Conservation (phyloP, 2,797 vertebrate genomes). For the Anniella stebbinsi region DNA sequence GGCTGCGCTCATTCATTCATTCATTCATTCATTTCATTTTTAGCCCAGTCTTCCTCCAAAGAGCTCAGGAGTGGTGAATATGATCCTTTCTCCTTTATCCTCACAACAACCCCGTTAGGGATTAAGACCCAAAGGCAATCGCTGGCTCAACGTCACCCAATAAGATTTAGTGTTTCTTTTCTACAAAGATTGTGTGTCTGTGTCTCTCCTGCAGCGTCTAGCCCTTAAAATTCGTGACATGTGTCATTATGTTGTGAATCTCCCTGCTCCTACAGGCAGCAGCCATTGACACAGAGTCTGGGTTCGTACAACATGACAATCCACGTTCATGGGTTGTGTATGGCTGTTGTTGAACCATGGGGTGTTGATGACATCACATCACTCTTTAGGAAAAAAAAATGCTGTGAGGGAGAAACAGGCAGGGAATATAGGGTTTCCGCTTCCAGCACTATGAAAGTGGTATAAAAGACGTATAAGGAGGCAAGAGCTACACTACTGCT, state of each 20-base stretch:
- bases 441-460: neutral
- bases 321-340: no score
- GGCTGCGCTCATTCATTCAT: neutral
- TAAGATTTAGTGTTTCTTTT: neutral
- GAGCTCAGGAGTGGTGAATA: neutral
- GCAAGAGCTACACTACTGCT: no score
- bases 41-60: neutral
- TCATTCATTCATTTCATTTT: neutral
- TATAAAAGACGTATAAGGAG: no score
- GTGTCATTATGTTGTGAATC: no score
- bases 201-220: neutral
- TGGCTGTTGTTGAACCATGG: no score
- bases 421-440: neutral
- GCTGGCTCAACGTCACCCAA: neutral
- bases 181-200: neutral
- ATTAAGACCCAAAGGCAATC: neutral
- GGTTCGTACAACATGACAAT: no score
- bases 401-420: neutral
- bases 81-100: neutral
- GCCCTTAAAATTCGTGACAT: no score
- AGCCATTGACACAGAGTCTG: no score
- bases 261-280: no score
- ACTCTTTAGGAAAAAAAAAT: neutral
- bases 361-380: neutral
- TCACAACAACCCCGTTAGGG: neutral